phyloP scores from a whole-genome alignment of 2,888 invertebrate genomes.

The Cosmia pyralina region DNA sequence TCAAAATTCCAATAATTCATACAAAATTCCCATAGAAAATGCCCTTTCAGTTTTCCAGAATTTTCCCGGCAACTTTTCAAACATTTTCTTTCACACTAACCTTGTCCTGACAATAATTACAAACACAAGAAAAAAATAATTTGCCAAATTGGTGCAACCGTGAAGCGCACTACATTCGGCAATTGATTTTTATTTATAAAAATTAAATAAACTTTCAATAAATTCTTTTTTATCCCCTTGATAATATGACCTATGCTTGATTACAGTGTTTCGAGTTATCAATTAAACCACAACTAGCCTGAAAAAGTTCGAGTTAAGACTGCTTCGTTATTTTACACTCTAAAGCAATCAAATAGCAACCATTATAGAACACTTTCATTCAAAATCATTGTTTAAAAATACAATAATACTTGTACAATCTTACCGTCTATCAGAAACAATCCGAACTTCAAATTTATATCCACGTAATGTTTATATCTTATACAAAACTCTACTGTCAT shows the following conservation, averaged over 20 bases:
- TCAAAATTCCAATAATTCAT: no score
- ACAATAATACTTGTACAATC: constrained; percentile 51
- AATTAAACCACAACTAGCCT: background rate
- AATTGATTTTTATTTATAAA: no score
- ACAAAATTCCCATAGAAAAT: no score
- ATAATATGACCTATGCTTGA: no score
- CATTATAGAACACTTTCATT: background rate
- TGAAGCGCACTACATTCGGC: no score
- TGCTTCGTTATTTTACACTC: no score
- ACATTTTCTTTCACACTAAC: no score
- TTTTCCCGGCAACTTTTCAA: no score
- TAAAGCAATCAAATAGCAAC: background rate
- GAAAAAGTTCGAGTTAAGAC: background rate
- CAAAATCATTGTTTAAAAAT: background rate
- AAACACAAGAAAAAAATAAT: no score
- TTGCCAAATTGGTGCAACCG: no score
- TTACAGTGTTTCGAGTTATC: background rate
- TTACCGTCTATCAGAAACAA: constrained; percentile 78
- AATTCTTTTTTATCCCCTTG: background rate
- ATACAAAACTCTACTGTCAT: constrained; percentile 68
- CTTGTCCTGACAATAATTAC: no score
- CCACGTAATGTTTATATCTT: constrained; percentile 67
- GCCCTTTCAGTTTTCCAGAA: no score
- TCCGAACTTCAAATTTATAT: constrained; percentile 76
- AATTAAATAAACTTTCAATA: background rate